Conservation (phyloP, 2,888 invertebrate species). For the Ornithoptera alexandrae region DNA sequence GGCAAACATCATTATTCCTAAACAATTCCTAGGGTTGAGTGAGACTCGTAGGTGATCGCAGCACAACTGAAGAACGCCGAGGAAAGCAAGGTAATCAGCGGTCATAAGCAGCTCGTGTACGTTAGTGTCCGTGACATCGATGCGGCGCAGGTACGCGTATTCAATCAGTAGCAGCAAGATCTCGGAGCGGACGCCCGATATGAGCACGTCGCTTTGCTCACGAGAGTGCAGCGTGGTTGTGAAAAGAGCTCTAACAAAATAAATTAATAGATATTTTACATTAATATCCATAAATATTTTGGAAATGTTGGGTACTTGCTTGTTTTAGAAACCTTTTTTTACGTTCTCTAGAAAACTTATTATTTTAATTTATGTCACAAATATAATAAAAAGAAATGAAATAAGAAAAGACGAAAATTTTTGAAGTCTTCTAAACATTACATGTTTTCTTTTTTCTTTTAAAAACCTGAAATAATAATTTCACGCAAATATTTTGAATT, state of each 20-base stretch:
- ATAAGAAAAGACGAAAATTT: too few relatives aligned
- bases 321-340: not conserved
- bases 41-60: slow-evolving; percentile 86
- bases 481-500: too few relatives aligned
- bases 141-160: slow-evolving; percentile 90
- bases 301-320: too few relatives aligned
- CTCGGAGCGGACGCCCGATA: slow-evolving; percentile 88
- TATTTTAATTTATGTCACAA: too few relatives aligned
- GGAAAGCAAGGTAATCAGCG: slow-evolving; percentile 93
- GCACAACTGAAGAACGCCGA: slow-evolving; percentile 90
- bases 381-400: too few relatives aligned
- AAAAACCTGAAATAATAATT: too few relatives aligned
- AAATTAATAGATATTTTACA: not conserved
- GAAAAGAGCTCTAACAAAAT: slow-evolving; percentile 84
- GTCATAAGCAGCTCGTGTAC: slow-evolving; percentile 90
- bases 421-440: too few relatives aligned
- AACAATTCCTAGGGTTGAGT: slow-evolving; percentile 88
- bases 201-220: slow-evolving; percentile 84
- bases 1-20: slow-evolving; percentile 92
- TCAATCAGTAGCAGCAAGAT: slow-evolving; percentile 89
- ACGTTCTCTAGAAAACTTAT: not conserved
- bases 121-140: slow-evolving; percentile 87
- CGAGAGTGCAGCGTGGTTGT: slow-evolving; percentile 88
- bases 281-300: too few relatives aligned
- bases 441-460: too few relatives aligned